These are phyloP conservation scores for Penaeus monodon DNA, from an alignment of 2,888 invertebrate species.

Conservation along the genomic window DNA sequence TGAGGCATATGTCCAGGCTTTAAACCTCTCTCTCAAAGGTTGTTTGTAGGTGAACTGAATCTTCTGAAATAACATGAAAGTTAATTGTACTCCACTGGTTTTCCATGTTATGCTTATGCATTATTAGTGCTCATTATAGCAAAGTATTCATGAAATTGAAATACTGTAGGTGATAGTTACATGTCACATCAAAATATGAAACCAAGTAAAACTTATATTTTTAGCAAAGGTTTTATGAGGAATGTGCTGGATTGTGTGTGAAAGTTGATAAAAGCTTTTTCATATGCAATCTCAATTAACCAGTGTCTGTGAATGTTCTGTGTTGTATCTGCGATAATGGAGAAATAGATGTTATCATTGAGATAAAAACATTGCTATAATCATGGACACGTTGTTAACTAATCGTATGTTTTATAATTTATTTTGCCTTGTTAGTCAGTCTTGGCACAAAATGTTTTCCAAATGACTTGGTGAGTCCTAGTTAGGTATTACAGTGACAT, in stretches of 20 bases:
- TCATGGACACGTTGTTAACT: not conserved
- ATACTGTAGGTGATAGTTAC: conserved; percentile 30
- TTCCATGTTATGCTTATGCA: conserved; percentile 44
- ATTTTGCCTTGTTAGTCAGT: conserved; percentile 38
- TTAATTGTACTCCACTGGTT: conserved; percentile 30
- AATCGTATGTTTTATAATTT: conserved; percentile 12
- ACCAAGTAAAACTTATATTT: conserved; percentile 50
- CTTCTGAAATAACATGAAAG: conserved; percentile 2
- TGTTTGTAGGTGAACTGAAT: conserved; percentile 43
- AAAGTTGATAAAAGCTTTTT: conserved; percentile 43
- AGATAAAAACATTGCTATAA: conserved; percentile 20
- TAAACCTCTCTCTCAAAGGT: conserved; percentile 59
- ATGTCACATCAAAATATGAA: conserved; percentile 30
- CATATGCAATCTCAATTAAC: not conserved
- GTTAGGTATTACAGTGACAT: conserved; percentile 11
- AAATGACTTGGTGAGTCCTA: conserved; percentile 11
- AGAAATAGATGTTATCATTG: conserved; percentile 11
- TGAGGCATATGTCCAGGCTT: conserved; percentile 82
- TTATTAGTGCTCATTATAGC: conserved; percentile 40
- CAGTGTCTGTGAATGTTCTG: conserved; percentile 15
- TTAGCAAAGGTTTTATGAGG: conserved; percentile 53
- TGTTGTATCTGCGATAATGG: conserved; percentile 22
- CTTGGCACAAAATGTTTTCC: conserved; percentile 35
- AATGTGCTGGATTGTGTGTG: conserved; percentile 48
- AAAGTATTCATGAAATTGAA: conserved; percentile 41